Base-by-base conservation (phyloP, 2,113 vertebrate genomes). In the Myrmophylax atrothorax region DNA sequence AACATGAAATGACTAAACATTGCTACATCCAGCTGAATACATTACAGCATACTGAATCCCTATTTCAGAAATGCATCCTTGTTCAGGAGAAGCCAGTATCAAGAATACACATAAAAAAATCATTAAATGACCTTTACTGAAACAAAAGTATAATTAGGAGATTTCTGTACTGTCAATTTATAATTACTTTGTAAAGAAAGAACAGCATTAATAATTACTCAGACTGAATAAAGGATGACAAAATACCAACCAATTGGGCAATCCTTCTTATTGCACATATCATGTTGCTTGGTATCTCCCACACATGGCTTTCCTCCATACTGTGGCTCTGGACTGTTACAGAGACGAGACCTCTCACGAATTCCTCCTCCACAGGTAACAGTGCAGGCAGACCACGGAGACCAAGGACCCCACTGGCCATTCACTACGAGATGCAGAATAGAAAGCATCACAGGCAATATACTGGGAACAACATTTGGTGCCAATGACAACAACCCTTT, bases 331-430 rank as follows among this genome's bases (percentile, higher is more conserved):
- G 99, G 99, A 75, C 98, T 99, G 95, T 99, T 99, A 91, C 99
- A 99, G 77, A 98, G 98, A 3, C 98, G 98, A 1, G 97, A 98
- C 16, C 99, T 97, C 79, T 98, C 98, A 42, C 98, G 98, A 80
- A 99, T 93, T 37, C 99, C 99, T 44, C 99, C 99, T 6, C 98
- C 99, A 47, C 99, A 99, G 64, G 99, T 99, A 53, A 98, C 98
- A 0, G 99, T 98, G 94, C 99, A 99, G 75, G 98, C 96, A 8
- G 99, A 99, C 99, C 99, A 99, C 0, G 99, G 99, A 49, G 99
- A 99, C 99, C 99, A 99, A 10, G 99, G 99, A 68, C 99, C 99
- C 99, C 99, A 99, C 84, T 98, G 98, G 33, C 99, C 99, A 10
- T 99, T 98, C 25, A 99, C 99, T 99, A 85, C 26, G 75, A 93